Conservation (phyloP, 2,888 invertebrate genomes). For the Polymixis lichenea region DNA sequence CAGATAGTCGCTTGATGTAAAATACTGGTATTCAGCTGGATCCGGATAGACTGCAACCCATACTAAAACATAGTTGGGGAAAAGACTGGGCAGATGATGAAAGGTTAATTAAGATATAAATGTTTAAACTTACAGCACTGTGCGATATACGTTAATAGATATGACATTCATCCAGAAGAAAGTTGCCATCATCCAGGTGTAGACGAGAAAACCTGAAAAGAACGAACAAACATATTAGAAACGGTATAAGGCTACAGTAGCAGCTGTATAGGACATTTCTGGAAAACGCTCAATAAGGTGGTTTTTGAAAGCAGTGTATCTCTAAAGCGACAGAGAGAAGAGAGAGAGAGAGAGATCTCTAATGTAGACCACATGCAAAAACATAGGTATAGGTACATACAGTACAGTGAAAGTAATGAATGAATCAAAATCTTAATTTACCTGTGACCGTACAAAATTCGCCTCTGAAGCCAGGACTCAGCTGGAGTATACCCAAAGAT, state of each 20-base stretch:
- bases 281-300: too few relatives aligned
- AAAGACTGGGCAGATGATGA: too few relatives aligned
- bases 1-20: too few relatives aligned
- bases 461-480: conserved; percentile 79
- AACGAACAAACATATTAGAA: background rate
- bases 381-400: background rate
- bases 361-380: background rate
- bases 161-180: conserved; percentile 94
- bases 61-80: too few relatives aligned
- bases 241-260: background rate
- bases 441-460: conserved; percentile 89
- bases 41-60: too few relatives aligned
- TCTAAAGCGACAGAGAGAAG: too few relatives aligned
- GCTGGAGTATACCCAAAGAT: conserved; percentile 90
- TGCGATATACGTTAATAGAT: conserved; percentile 92
- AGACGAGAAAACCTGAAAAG: conserved; percentile 89
- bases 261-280: background rate
- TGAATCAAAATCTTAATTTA: conserved; percentile 65
- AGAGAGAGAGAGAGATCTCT: too few relatives aligned
- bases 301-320: too few relatives aligned
- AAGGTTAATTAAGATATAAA: background rate
- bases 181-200: conserved; percentile 92
- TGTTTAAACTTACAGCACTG: conserved; percentile 91
- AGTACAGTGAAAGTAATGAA: background rate
- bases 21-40: too few relatives aligned